These are phyloP conservation scores for Malaclemys terrapin DNA, from an alignment of 2,113 vertebrate species.

Conservation along the genomic window DNA sequence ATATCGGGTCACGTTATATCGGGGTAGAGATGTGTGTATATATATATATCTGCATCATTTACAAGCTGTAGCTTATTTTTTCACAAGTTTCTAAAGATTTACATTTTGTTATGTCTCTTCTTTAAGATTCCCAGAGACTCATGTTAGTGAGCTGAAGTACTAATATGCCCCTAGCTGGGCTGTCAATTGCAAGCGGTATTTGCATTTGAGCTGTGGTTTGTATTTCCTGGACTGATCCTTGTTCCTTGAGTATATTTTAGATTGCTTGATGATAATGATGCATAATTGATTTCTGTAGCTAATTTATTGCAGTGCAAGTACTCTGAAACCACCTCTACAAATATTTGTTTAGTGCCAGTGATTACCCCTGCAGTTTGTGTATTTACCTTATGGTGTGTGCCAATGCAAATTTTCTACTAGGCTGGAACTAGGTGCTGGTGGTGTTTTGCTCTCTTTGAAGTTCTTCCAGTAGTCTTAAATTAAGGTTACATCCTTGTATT, in stretches of 20 bases:
- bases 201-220: slow-evolving; percentile 22
- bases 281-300: slow-evolving; percentile 49
- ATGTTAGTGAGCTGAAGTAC: not conserved
- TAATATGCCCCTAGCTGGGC: not conserved
- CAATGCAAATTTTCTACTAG: slow-evolving; percentile 40
- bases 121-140: not conserved
- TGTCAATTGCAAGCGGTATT: not conserved
- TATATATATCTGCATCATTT: not conserved
- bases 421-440: not conserved
- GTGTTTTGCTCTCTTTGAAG: not conserved
- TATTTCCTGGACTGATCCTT: slow-evolving; percentile 26
- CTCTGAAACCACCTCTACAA: slow-evolving; percentile 43
- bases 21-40: too few relatives aligned
- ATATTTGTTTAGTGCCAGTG: slow-evolving; percentile 51
- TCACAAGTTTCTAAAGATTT: not conserved
- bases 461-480: slow-evolving; percentile 23
- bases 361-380: slow-evolving; percentile 34
- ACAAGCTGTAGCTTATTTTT: not conserved
- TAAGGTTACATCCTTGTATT: not conserved
- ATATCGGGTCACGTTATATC: too few relatives aligned
- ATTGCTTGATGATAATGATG: slow-evolving; percentile 35
- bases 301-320: slow-evolving; percentile 44
- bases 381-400: not conserved
- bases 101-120: not conserved
- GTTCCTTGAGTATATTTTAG: not conserved